Conservation (phyloP, 2,113 vertebrate species). For the Gymnorhina tibicen region DNA sequence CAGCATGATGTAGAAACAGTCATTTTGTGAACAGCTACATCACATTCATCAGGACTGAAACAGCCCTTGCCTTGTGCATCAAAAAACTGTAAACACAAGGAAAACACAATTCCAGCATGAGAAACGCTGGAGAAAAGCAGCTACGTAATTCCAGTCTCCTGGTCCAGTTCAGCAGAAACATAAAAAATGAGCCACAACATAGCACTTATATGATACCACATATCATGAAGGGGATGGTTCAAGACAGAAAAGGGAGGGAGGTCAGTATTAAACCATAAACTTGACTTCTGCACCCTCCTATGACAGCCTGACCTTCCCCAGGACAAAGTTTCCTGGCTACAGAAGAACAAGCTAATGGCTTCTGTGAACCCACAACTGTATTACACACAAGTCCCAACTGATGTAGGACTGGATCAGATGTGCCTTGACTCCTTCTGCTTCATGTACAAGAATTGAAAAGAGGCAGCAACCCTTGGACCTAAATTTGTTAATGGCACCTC, state of each 20-base stretch:
- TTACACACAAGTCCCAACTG: not conserved
- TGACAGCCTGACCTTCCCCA: not conserved
- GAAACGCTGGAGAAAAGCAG: not conserved
- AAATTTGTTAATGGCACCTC: not conserved
- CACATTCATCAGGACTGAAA: not conserved
- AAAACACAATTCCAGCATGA: not conserved
- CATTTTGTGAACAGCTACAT: not conserved
- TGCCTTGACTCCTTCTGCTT: not conserved
- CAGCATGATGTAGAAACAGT: not conserved
- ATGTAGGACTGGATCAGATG: not conserved
- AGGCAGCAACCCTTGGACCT: not conserved
- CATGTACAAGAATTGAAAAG: not conserved
- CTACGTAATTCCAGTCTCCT: not conserved
- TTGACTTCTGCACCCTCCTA: not conserved
- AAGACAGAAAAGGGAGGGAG: not conserved
- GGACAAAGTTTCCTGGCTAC: not conserved
- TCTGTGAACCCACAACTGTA: not conserved
- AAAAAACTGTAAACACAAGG: not conserved
- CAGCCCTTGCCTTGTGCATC: not conserved
- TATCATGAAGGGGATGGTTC: not conserved
- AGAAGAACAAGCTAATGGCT: not conserved
- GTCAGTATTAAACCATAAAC: not conserved
- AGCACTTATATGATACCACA: not conserved
- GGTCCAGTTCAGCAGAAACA: not conserved
- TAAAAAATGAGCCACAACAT: not conserved